Base-by-base conservation (phyloP, 2,888 invertebrate species). In the Acanthosepion lycidas region DNA sequence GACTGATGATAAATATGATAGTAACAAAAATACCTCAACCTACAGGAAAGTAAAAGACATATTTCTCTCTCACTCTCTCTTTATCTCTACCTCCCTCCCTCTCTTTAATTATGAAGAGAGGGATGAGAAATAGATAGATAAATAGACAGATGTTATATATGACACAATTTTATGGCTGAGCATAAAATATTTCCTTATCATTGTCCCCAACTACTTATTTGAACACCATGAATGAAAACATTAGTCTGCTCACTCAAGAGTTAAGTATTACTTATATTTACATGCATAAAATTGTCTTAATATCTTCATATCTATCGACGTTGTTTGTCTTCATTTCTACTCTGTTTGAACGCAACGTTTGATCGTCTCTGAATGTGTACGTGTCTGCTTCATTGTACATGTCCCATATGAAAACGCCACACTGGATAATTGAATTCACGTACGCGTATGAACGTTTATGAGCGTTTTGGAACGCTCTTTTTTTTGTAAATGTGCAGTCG, bases 381-480 rank as follows among this genome's bases (percentile, higher is more conserved):
- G n/a, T 59, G 20, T 59, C 59, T 59, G 23, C 59, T 20, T 9
- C 28, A 6, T 8, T 28, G 78, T 78, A 78, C 18, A n/a, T 33
- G 12, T n/a, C 78, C 20, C 78, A 15, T 78, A 78, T 18, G 78
- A 78, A 78, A 78, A 33, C 3, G 78, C n/a, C n/a, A 78, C n/a
- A 78, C n/a, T 23, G 78, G n/a, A 78, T 78, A 78, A 78, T 78
- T 78, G 78, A 78, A 78, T 78, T 78, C 78, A 78, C 78, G 78
- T 78, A n/a, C 12, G 78, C 78, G 78, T 78, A 33, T 9, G 23
- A 78, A 78, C 12, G 15, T 78, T 78, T 78, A 78, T 78, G 78
- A 78, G n/a, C 33, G n/a, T 78, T 78, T 78, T 78, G 78, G 12
- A 28, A 64, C 28, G n/a, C n/a, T n/a, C 1, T 33, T 78, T n/a